Conservation (phyloP, 2,888 invertebrate species). For the Idaea biselata region DNA sequence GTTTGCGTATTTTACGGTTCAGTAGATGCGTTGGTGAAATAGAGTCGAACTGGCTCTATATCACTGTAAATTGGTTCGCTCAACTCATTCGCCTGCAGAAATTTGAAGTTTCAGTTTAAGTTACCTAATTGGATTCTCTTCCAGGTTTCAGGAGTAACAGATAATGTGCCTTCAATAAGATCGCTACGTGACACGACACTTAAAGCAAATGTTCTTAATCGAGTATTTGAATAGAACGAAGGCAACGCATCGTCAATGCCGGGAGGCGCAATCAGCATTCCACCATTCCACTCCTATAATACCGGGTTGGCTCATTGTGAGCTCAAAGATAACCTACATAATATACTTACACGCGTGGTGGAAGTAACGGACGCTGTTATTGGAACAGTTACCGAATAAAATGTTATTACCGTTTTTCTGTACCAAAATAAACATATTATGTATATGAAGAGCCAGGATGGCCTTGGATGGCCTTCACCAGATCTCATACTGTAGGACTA, state of each 20-base stretch:
- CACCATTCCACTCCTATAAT: conserved; percentile 17
- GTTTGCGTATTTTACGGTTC: neutral
- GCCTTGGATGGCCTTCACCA: too few species aligned
- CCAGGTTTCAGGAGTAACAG: neutral
- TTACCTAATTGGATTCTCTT: neutral
- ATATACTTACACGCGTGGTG: conserved; percentile 3
- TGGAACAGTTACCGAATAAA: conserved; percentile 16
- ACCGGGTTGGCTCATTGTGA: conserved; percentile 8
- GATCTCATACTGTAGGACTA: too few species aligned
- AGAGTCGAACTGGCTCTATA: too few species aligned
- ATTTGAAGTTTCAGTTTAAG: neutral
- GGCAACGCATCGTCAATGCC: conserved; percentile 35
- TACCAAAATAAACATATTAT: neutral
- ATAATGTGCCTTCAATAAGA: neutral
- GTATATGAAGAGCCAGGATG: too few species aligned
- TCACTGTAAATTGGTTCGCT: neutral
- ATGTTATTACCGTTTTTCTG: conserved; percentile 7
- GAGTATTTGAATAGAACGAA: conserved; percentile 35
- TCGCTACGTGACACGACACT: neutral
- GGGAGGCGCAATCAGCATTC: conserved; percentile 37
- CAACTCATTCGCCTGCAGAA: neutral
- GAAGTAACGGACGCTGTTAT: conserved; percentile 11
- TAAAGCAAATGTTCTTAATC: conserved; percentile 15
- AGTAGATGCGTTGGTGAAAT: neutral
- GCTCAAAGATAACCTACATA: conserved; percentile 16